These are phyloP conservation scores for Catharus minimus DNA, from an alignment of 2,113 vertebrate species.

Conservation along the genomic window DNA sequence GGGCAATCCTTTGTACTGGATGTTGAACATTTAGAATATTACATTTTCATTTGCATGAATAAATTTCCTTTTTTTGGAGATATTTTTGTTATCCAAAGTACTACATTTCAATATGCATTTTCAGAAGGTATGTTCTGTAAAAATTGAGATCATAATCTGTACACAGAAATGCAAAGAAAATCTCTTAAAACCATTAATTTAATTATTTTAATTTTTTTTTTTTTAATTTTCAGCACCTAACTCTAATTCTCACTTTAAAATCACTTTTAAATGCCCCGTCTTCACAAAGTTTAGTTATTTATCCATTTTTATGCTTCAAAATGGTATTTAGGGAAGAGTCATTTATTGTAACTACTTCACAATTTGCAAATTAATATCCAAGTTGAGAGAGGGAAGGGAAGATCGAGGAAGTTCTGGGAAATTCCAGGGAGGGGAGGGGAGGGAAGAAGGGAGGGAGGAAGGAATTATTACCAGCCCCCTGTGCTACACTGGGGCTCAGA, in stretches of 20 bases:
- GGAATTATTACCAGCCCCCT: not conserved
- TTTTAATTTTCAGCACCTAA: not conserved
- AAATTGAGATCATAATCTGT: not conserved
- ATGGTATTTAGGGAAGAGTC: not conserved
- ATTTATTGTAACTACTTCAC: not conserved
- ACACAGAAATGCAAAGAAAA: not conserved
- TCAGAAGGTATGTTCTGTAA: not conserved
- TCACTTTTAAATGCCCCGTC: not conserved
- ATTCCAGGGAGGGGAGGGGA: no score
- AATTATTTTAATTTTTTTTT: not conserved
- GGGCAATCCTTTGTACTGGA: not conserved
- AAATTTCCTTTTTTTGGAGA: not conserved
- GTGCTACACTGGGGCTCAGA: not conserved
- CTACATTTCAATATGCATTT: not conserved
- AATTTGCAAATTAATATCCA: not conserved
- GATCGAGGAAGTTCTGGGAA: no score
- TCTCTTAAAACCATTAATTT: accelerated
- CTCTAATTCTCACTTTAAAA: not conserved
- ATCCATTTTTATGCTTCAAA: not conserved
- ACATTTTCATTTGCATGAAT: not conserved
- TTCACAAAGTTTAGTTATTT: not conserved
- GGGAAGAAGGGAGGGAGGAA: no score
- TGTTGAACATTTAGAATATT: not conserved
- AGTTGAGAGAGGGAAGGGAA: not conserved
- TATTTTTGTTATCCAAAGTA: not conserved